Evolutionary conservation across 1,140 invertebrate genomes (phyloP), one percentile per base, ranked within the genome.

Genomic region (Cotesia typhae): DNA sequence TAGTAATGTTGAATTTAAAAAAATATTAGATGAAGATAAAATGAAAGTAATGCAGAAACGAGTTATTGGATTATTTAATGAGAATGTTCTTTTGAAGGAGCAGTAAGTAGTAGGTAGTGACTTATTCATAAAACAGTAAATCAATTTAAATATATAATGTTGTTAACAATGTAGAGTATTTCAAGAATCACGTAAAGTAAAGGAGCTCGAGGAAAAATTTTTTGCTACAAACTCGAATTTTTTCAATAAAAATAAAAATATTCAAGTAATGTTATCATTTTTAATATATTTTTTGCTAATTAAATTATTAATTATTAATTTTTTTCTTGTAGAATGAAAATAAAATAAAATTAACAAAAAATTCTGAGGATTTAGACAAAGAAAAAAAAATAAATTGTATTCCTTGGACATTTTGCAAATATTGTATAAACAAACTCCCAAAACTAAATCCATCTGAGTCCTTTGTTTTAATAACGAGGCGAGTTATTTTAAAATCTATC

Each of bases 401-500:
- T 57, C 63, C 72, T 10, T 82, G 77, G 75, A 66, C 76, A 7
- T 53, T 76, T 14, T 82, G 81, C 71, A 64, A 67, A 57, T 75
- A 63, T 4, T 82, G 81, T 37, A 70, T 77, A 12, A 75, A 36
- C 12, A 79, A 82, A 77, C 51, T 82, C 10, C 76, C 82, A 20
- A 61, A 74, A 35, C 66, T 74, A 41, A 75, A 81, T 60, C 75
- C 71, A 9, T 61, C 77, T 6, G 75, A 78, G 36, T 67, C 80
- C 3, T 76, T 74, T 4, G 72, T 82, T 28, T 75, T 76, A 52
- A 78, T 85, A 4, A 81, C 81, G 4, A 83, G 78, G 81, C 81
- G 73, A 78, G 53, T 37, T 59, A 41, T 72, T 14, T 65, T 28
- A 28, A 28, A 28, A 28, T 28, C 28, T 2, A 28, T 12, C 10